Evolutionary conservation across 2,888 invertebrate species (phyloP), one percentile per base, ranked within the genome.

Genomic region (Cybosia mesomella): DNA sequence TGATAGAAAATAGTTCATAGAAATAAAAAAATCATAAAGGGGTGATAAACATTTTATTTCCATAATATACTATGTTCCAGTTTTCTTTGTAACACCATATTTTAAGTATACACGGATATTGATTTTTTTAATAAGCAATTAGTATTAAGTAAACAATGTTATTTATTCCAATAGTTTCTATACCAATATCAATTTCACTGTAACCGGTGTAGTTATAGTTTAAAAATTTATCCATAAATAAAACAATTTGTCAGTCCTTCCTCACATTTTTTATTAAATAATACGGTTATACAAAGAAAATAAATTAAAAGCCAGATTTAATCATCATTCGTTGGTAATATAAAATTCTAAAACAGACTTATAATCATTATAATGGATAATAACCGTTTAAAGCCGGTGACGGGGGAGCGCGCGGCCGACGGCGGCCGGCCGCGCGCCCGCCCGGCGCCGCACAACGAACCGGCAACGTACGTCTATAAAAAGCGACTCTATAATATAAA

Each of bases 311-410:
- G 92, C 92, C 94, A 91, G 91, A 92, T 92, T 94, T 92, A 92
- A 89, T 93, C 91, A 91, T 93, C 90, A 89, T 93, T 94, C 94
- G 94, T 94, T 92, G 94, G 94, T 94, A 94, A 93, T 95, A 94
- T 94, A 94, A 95, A 95, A 95, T 92, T 94, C 93, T 94, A 94
- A 93, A 91, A 94, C 93, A 92, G 92, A 93, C 92, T 93, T 92
- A 89, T 90, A 90, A 88, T 91, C 81, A 85, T 89, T 85, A 89
- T 89, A 92, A 88, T 92, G 90, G 88, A 92, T 90, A 91, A 91
- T 89, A 89, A 90, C 87, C 86, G 85, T 79, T 73, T 79, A 78
- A 73, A 79, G 70, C 75, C 75, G 78, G 78, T 75, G 75, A 77
- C 75, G 81, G 74, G 72, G 82, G 79, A 76, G 78, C 71, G 67